Evolutionary conservation across 2,797 vertebrate species (phyloP).

Genomic region (Sebastes reedi): DNA sequence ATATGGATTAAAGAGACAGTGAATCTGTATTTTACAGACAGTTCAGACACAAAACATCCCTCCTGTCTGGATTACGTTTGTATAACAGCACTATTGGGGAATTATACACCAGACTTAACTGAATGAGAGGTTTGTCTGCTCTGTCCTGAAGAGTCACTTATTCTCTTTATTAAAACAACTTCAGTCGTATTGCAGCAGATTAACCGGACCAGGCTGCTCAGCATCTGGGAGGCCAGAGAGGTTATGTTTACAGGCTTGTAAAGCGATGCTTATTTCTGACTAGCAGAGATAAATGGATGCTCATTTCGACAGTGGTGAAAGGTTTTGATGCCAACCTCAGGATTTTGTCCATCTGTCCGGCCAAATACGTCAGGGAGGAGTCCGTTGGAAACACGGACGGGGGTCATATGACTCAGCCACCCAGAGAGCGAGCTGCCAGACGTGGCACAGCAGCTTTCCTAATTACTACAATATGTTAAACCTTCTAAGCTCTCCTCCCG

Average conservation of each 20-base stretch:
- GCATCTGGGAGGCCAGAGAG: conserved; percentile 44
- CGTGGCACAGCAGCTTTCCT: conserved; percentile 52
- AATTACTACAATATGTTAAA: conserved; percentile 73
- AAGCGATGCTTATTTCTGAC: conserved; percentile 40
- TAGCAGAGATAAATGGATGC: conserved; percentile 44
- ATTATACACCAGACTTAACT: neutral
- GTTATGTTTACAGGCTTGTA: conserved; percentile 52
- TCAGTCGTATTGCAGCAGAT: conserved; percentile 24
- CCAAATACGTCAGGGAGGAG: conserved; percentile 33
- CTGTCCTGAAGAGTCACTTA: neutral
- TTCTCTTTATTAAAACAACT: neutral
- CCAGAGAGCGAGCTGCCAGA: conserved; percentile 48
- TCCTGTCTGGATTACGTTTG: neutral
- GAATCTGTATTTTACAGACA: neutral
- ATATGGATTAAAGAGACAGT: conserved; percentile 37
- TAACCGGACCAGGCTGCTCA: conserved; percentile 21
- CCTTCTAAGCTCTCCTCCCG: conserved; percentile 50
- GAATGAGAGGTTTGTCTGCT: neutral
- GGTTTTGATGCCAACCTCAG: conserved; percentile 49
- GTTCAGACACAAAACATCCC: conserved; percentile 6
- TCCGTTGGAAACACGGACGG: conserved; percentile 26
- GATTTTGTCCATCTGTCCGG: conserved; percentile 58
- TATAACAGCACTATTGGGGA: neutral
- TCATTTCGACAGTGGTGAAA: conserved; percentile 40
- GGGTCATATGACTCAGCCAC: conserved; percentile 65